A percentile compares a stretch with the other conserved stretches of the same genome.
phyloP scores from a whole-genome alignment of 2,888 invertebrate species.

The Patella pellucida region DNA sequence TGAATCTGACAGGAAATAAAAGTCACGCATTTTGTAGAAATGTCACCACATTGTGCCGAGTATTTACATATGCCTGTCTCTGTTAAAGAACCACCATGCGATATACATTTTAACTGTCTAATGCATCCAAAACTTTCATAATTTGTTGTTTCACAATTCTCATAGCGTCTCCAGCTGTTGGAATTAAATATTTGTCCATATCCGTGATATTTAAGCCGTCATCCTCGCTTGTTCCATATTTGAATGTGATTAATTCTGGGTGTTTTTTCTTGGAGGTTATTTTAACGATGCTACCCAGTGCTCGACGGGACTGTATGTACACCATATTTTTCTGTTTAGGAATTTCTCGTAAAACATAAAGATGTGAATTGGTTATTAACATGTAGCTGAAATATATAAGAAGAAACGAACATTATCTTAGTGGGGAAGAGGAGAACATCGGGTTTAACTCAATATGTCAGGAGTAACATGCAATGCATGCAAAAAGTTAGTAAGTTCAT shows the following conservation, averaged over 20 bases:
- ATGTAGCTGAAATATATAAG: slow-evolving; percentile 77
- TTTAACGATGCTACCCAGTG: slow-evolving; percentile 92
- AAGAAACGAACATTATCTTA: too few species aligned
- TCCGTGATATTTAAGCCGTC: slow-evolving; percentile 81
- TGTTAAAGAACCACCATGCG: too few species aligned
- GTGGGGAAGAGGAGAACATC: too few species aligned
- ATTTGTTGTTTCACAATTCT: slow-evolving; percentile 92
- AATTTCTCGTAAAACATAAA: slow-evolving; percentile 84
- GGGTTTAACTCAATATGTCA: too few species aligned
- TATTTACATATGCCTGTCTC: too few species aligned
- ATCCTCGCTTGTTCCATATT: slow-evolving; percentile 80
- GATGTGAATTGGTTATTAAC: slow-evolving; percentile 86
- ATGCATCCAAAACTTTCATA: slow-evolving; percentile 73
- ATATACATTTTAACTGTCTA: slow-evolving; percentile 49
- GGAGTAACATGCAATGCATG: too few species aligned
- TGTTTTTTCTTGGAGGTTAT: slow-evolving; percentile 96
- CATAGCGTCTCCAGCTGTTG: slow-evolving; percentile 90
- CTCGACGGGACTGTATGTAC: slow-evolving; percentile 87
- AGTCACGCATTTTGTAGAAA: too few species aligned
- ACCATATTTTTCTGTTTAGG: slow-evolving; percentile 82
- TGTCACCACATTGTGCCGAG: too few species aligned
- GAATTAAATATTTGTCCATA: slow-evolving; percentile 91
- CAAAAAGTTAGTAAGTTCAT: too few species aligned
- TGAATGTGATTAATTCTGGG: slow-evolving; percentile 96
- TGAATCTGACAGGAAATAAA: too few species aligned